phyloP scores from a whole-genome alignment of 2,888 invertebrate species.

The Ophion obscuratus region DNA sequence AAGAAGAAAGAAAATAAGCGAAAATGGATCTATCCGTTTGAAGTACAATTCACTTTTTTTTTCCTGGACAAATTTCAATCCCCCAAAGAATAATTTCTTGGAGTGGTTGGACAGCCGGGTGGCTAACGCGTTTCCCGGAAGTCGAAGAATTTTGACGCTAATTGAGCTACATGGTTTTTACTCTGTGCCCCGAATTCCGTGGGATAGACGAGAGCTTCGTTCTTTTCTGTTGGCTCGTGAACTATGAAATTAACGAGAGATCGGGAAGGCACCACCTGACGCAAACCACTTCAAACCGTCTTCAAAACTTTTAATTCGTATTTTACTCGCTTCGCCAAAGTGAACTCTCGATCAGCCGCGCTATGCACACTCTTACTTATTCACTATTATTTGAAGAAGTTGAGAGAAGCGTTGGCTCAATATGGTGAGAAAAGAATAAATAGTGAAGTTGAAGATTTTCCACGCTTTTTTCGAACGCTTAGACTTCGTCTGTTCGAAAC shows the following conservation, averaged over 20 bases:
- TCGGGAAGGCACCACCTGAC: constrained; percentile 60
- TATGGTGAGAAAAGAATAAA: not conserved
- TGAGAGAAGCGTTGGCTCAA: constrained; percentile 21
- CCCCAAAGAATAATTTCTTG: constrained; percentile 29
- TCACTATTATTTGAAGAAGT: constrained; percentile 34
- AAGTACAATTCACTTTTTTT: constrained; percentile 10
- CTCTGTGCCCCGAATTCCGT: constrained; percentile 46
- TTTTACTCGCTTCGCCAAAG: constrained; percentile 43
- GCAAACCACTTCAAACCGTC: constrained; percentile 49
- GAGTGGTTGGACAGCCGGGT: constrained; percentile 30
- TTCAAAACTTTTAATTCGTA: not conserved
- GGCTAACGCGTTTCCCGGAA: constrained; percentile 38
- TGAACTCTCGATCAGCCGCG: constrained; percentile 49
- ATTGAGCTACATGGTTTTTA: constrained; percentile 67
- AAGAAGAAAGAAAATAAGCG: constrained; percentile 4
- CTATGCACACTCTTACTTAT: constrained; percentile 12
- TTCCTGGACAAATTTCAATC: constrained; percentile 32
- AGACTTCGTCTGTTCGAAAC: constrained; percentile 43
- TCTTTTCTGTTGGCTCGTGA: constrained; percentile 27
- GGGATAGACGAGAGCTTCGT: constrained; percentile 23
- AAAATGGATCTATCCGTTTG: constrained; percentile 5
- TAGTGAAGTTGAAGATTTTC: constrained; percentile 25
- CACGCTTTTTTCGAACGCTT: constrained; percentile 60
- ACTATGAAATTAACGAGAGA: constrained; percentile 60
- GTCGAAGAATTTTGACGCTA: constrained; percentile 69